phyloP scores from a whole-genome alignment of 2,797 vertebrate genomes.

The Mionectes olivaceus region DNA sequence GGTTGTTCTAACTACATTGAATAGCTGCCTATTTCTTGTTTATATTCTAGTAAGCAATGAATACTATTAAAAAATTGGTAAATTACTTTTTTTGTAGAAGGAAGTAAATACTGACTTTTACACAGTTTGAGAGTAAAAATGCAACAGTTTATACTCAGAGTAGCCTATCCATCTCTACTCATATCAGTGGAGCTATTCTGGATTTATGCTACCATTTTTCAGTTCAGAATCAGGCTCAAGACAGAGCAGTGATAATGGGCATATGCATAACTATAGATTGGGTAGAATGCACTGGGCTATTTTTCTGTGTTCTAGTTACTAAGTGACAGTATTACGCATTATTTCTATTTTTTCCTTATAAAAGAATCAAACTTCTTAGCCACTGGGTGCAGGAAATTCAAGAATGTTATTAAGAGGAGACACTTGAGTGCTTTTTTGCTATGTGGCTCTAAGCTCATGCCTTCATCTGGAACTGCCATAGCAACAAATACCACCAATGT shows the following conservation, averaged over 20 bases:
- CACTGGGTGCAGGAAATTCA: background rate
- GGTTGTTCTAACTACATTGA: background rate
- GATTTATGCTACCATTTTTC: background rate
- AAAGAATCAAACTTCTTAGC: background rate
- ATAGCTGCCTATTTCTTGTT: background rate
- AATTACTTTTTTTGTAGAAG: background rate
- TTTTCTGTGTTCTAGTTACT: background rate
- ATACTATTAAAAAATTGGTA: background rate
- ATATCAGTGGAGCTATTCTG: background rate
- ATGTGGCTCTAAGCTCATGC: accelerated
- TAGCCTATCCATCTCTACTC: background rate
- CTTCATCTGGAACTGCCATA: background rate
- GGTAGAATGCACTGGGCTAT: background rate
- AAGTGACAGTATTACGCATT: background rate
- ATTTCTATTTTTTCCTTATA: background rate
- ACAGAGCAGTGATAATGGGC: background rate
- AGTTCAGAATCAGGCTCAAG: background rate
- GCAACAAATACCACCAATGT: background rate
- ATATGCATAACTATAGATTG: background rate
- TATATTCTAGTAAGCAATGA: background rate
- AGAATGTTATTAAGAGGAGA: background rate
- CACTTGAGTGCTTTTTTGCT: background rate
- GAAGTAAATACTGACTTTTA: background rate
- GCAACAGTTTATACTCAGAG: background rate
- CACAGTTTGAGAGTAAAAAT: background rate